These are phyloP conservation scores for Etia nguti DNA, from an alignment of 2,113 vertebrate species.

Conservation along the genomic window DNA sequence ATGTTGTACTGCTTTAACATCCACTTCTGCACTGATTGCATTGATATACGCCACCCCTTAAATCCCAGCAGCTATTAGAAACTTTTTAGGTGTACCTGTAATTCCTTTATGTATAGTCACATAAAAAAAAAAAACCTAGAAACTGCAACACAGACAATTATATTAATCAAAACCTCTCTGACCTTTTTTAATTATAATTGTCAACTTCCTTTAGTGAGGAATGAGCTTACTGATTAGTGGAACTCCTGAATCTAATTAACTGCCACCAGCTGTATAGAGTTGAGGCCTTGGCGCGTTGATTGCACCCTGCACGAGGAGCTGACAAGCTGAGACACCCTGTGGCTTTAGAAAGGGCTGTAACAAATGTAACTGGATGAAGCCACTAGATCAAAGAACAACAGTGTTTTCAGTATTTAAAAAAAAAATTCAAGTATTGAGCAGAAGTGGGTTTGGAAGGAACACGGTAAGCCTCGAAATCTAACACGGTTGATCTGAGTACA, in stretches of 20 bases:
- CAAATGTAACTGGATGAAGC: conserved; percentile 8
- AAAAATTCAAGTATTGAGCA: background rate
- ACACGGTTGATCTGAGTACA: background rate
- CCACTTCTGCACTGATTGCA: background rate
- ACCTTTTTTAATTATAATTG: conserved; percentile 56
- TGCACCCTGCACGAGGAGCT: conserved; percentile 10
- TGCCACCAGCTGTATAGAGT: background rate
- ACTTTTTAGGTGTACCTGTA: background rate
- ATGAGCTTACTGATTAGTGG: conserved; percentile 42
- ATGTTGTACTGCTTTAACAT: background rate
- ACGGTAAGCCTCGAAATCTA: background rate
- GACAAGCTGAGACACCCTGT: conserved; percentile 9
- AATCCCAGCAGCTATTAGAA: background rate
- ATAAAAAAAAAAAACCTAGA: background rate
- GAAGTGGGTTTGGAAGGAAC: background rate
- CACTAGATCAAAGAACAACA: background rate
- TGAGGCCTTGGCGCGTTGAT: conserved; percentile 35
- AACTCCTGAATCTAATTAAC: conserved; percentile 43
- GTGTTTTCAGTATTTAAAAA: background rate
- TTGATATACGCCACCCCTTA: background rate
- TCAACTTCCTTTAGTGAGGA: conserved; percentile 28
- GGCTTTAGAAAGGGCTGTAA: conserved; percentile 6
- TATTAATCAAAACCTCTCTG: conserved; percentile 31
- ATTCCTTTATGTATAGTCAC: background rate
- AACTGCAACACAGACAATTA: conserved; percentile 3